Conservation (phyloP, 2,888 invertebrate genomes). For the Pollenia angustigena region DNA sequence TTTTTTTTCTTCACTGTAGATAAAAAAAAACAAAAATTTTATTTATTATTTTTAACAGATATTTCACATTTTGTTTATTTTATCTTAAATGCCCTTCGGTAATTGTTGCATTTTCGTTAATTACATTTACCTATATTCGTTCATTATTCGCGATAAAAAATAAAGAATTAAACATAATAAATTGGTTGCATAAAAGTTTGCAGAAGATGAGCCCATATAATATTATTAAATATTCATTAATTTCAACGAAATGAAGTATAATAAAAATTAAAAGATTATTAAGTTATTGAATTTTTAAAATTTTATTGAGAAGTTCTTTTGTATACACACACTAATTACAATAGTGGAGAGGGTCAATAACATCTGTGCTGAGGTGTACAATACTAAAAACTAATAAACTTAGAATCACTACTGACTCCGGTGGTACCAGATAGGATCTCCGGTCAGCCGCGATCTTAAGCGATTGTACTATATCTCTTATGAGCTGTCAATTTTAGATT, state of each 20-base stretch:
- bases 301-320: too few relatives aligned
- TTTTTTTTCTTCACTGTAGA: slow-evolving; percentile 35
- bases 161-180: slow-evolving; percentile 25
- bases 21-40: background rate
- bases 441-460: too few relatives aligned
- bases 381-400: too few relatives aligned
- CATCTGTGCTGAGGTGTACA: too few relatives aligned
- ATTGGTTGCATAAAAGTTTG: slow-evolving; percentile 45
- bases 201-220: slow-evolving; percentile 49
- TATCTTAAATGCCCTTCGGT: slow-evolving; percentile 56
- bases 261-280: slow-evolving; percentile 36
- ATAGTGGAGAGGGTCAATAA: too few relatives aligned
- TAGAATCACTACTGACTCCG: too few relatives aligned
- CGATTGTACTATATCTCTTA: too few relatives aligned
- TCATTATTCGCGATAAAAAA: slow-evolving; percentile 25
- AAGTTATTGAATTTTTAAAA: background rate
- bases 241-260: background rate
- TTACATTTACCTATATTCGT: slow-evolving; percentile 31
- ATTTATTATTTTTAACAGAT: slow-evolving; percentile 63
- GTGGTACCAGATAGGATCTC: too few relatives aligned
- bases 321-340: too few relatives aligned
- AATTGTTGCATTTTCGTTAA: slow-evolving; percentile 68
- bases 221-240: slow-evolving; percentile 42
- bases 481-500: too few relatives aligned
- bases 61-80: slow-evolving; percentile 57